Base-by-base conservation (phyloP, 2,888 invertebrate genomes). In the Pegoplata infirma region DNA sequence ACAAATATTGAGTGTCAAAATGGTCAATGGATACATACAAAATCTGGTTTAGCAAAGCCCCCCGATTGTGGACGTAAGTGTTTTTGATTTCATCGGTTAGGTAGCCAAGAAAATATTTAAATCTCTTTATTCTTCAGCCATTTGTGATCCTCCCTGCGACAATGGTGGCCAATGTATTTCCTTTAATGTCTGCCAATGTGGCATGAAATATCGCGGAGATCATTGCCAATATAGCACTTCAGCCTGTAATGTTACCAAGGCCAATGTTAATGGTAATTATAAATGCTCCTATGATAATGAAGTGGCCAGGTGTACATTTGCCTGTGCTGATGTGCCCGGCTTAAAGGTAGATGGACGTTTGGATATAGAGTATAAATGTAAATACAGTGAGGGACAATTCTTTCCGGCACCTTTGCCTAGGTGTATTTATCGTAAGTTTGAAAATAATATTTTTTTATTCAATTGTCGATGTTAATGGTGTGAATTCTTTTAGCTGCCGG, bases 161-260 rank as follows among this genome's bases (percentile, higher is more conserved):
- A 96, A 97, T 85, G 96, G 94, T 0, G 97, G 97, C 0, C 91
- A 92, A n/a, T 97, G 97, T 86, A 89, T 96, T 0, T 91, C 94
- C 0, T 91, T 93, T 8, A 94, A 96, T 85, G 91, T 92, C 2
- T 97, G 97, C 82, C 93, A 94, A 82, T 97, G 97, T 85, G 93
- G 95, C 0, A 90, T 92, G 80, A 92, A 92, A 2, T 94, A 91
- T 83, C 91, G 87, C 5, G 90, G 90, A 3, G 81, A 85, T 5
- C 85, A 85, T 46, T 90, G 90, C 69, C 88, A 90, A 83, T 86
- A 86, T 59, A 85, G 89, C 56, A 91, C 89, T 0, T 94, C 95
- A 82, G 82, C 83, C 19, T 88, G 88, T 68, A 88, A 88, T 81
- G 85, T 88, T 8, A 88, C 87, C 19, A 93, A 93, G 80, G 86